Evolutionary conservation across 2,888 invertebrate genomes (phyloP), one percentile per base, ranked within the genome.

Genomic region (Drosophila mulleri): DNA sequence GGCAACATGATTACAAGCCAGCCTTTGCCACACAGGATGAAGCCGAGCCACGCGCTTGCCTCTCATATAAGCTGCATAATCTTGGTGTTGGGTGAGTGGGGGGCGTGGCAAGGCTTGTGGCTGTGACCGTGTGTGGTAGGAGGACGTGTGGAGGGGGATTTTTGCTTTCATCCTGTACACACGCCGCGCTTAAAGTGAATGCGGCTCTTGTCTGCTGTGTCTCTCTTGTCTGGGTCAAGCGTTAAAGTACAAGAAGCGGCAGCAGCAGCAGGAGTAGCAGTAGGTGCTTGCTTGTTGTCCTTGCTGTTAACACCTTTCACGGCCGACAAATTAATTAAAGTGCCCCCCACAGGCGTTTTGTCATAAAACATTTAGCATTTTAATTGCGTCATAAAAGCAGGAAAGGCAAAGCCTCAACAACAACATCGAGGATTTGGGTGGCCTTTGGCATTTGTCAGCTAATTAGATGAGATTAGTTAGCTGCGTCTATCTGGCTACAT

Each of bases 281-380:
- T 59, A 52, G 59, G 47, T 41, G 26, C 42, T 45, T 39, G 56
- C 53, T 53, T 61, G 67, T 65, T 83, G 71, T 80, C 75, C 80
- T 82, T 83, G 87, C 23, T 78, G 76, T 88, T 86, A 83, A 88
- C 86, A 82, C 88, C 86, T 88, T 83, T 83, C 83, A 86, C 70
- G 85, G 88, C 67, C 83, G 70, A 74, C 88, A 67, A 82, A 86
- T 86, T 86, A 86, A 88, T 86, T 88, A 86, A 86, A 75, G 75
- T 69, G 67, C 39, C 65, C 16, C 79, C 82, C 72, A 48, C 70
- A 60, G 69, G 80, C 71, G 61, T 39, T 74, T 72, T 18, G 74
- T 74, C 86, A 70, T 88, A 83, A 85, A 83, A 72, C 88, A 85
- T 85, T 88, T 83, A 88, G 72, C 86, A 85, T 85, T 85, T 88